Evolutionary conservation across 2,888 invertebrate species (phyloP).

Genomic region (Clanis bilineata): DNA sequence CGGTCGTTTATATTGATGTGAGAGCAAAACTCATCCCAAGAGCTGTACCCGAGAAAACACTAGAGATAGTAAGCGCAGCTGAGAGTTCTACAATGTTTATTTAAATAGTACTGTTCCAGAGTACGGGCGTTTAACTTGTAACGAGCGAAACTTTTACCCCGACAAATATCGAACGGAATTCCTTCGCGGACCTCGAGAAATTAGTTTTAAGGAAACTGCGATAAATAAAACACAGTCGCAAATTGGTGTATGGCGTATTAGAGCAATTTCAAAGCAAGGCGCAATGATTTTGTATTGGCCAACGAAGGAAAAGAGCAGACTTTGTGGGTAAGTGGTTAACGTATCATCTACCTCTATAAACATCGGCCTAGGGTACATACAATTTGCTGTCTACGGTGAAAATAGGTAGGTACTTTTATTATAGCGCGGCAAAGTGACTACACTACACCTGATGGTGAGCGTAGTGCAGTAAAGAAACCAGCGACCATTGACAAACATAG

Average conservation of each 20-base stretch:
- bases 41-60: not conserved
- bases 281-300: not conserved
- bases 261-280: too few species aligned
- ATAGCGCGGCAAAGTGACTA: too few species aligned
- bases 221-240: constrained; percentile 30
- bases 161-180: constrained; percentile 47
- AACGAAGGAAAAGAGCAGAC: too few species aligned
- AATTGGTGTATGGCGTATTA: not conserved
- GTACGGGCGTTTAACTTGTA: constrained; percentile 53
- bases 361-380: too few species aligned
- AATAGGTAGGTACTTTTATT: too few species aligned
- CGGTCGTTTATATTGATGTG: not conserved
- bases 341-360: too few species aligned
- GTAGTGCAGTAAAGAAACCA: too few species aligned
- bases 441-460: too few species aligned
- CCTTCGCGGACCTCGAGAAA: constrained; percentile 41
- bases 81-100: not conserved
- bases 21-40: not conserved
- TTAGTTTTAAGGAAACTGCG: constrained; percentile 57
- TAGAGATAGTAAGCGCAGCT: not conserved
- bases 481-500: too few species aligned
- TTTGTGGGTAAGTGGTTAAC: too few species aligned
- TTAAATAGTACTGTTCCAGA: constrained; percentile 33
- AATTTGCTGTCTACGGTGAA: too few species aligned
- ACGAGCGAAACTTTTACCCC: constrained; percentile 46